Percentiles rank a stretch among this genome's conserved stretches.
Conservation (phyloP, 2,113 vertebrate species). For the Pantherophis guttatus region DNA sequence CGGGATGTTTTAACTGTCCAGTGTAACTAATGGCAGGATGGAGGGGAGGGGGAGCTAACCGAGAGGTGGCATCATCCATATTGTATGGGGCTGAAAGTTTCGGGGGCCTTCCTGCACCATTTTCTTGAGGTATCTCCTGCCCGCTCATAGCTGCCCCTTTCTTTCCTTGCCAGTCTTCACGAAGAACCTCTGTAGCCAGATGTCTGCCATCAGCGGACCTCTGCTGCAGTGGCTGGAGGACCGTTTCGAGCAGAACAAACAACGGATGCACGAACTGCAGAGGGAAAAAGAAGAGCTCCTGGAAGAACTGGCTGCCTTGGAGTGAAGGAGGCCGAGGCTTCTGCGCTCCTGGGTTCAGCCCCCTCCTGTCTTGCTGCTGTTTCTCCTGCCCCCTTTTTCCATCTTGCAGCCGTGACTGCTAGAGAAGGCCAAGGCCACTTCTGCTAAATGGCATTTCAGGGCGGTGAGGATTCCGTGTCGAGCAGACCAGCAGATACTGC, state of each 20-base stretch:
- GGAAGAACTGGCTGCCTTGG: constrained; percentile 81
- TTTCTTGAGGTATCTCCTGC: neutral
- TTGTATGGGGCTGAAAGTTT: neutral
- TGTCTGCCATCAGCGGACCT: constrained; percentile 96
- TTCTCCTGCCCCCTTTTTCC: constrained; percentile 11
- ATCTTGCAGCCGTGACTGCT: constrained; percentile 8
- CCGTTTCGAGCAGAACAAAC: constrained; percentile 91
- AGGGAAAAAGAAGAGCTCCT: constrained; percentile 86
- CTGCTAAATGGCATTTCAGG: too few species aligned
- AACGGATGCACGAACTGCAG: constrained; percentile 82
- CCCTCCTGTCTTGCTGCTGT: neutral
- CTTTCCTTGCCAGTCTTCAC: constrained; percentile 79
- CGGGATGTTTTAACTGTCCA: neutral
- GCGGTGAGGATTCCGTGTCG: neutral
- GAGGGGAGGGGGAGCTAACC: neutral
- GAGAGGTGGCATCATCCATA: neutral
- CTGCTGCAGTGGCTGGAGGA: constrained; percentile 97
- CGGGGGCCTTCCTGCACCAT: neutral
- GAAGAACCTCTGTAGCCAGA: constrained; percentile 98
- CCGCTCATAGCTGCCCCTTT: neutral
- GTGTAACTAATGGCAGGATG: neutral
- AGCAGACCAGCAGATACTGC: constrained; percentile 13
- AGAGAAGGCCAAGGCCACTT: neutral
- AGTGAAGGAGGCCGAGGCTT: constrained; percentile 50
- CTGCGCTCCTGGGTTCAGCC: constrained; percentile 18